A percentile compares a stretch with the other conserved stretches of the same genome.
phyloP scores from a whole-genome alignment of 37 sponge, comb jelly and placozoan species.

The Axinella damicornis region DNA sequence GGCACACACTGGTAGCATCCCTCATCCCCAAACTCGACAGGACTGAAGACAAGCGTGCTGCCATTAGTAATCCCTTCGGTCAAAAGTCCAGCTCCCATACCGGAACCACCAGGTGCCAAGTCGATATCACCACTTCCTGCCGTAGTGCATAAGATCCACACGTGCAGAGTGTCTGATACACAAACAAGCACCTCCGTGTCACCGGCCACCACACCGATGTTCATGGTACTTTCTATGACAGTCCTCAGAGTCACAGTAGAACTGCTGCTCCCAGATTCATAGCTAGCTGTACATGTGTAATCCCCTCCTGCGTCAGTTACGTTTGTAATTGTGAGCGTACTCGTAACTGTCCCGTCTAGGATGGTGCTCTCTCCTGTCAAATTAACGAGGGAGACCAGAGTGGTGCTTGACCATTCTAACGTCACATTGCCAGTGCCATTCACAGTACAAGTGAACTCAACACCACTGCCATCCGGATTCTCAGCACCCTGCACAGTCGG shows the following conservation, averaged over 20 bases:
- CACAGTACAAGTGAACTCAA: slow-evolving; percentile 20
- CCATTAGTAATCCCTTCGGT: too few species aligned
- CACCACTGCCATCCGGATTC: neutral
- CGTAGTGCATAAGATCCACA: too few species aligned
- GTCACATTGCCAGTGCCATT: neutral
- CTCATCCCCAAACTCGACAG: slow-evolving; percentile 19
- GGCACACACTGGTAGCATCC: slow-evolving; percentile 9
- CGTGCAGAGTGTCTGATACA: too few species aligned
- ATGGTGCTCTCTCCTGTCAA: neutral
- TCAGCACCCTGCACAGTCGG: too few species aligned
- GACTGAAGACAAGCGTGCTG: neutral
- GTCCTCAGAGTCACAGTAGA: too few species aligned
- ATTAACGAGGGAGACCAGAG: neutral
- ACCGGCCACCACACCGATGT: too few species aligned
- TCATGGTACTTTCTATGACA: too few species aligned
- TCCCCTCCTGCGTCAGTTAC: slow-evolving; percentile 35
- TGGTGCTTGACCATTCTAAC: neutral
- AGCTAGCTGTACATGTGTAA: slow-evolving; percentile 40
- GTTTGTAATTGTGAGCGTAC: neutral
- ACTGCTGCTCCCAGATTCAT: slow-evolving; percentile 26
- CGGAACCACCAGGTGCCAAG: too few species aligned
- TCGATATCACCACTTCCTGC: too few species aligned
- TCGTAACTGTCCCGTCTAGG: neutral
- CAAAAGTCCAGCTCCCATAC: too few species aligned
- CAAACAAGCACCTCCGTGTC: too few species aligned